A percentile compares a stretch with the other conserved stretches of the same genome.
Evolutionary conservation across 1,140 invertebrate genomes (phyloP).

Genomic region (Pantala flavescens): DNA sequence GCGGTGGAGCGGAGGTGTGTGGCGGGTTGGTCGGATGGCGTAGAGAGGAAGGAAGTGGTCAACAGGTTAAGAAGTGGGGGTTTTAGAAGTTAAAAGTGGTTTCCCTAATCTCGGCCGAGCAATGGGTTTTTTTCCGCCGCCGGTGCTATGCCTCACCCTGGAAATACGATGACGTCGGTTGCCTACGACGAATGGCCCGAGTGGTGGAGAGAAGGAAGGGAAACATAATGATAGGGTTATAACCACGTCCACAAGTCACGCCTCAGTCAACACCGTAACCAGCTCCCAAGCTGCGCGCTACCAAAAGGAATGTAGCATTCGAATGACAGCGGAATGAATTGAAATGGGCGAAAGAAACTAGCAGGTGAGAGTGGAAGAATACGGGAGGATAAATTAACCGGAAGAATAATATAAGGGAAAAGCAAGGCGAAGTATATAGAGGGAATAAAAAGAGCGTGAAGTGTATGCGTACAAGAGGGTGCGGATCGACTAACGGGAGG

Average conservation of each 20-base stretch:
- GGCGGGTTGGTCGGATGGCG: not conserved
- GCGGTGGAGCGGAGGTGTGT: not conserved
- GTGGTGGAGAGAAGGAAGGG: not conserved
- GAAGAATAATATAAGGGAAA: not conserved
- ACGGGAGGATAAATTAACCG: not conserved
- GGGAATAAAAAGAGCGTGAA: too few species aligned
- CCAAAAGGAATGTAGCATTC: slow-evolving; percentile 1
- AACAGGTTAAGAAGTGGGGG: not conserved
- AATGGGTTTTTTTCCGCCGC: not conserved
- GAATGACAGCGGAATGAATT: not conserved
- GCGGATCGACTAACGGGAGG: too few species aligned
- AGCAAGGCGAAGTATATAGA: too few species aligned
- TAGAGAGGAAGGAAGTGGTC: not conserved
- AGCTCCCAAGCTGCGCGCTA: not conserved
- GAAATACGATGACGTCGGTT: not conserved
- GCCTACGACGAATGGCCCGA: not conserved
- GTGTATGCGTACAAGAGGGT: too few species aligned
- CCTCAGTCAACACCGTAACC: not conserved
- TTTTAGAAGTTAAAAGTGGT: not conserved
- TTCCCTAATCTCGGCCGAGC: not conserved
- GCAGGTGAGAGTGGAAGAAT: not conserved
- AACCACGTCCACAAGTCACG: not conserved
- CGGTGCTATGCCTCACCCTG: not conserved
- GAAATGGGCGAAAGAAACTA: not conserved
- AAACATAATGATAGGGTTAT: not conserved